Percentiles rank a stretch among this genome's conserved stretches.
Conservation (phyloP, 2,113 vertebrate species). For the Cyprinodon variegatus region DNA sequence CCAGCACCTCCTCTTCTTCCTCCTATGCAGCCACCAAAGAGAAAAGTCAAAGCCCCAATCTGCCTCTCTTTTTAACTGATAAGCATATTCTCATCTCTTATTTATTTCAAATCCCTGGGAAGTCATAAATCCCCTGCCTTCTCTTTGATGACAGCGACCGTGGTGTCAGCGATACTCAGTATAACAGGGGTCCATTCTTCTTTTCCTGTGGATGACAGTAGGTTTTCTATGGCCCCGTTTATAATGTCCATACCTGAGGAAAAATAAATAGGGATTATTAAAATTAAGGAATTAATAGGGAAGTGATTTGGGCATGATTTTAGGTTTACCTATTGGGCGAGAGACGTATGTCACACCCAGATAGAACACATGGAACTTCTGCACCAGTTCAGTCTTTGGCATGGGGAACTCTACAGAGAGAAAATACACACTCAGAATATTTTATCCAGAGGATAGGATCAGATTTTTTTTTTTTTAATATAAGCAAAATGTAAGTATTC, state of each 20-base stretch:
- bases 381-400: slow-evolving; percentile 97
- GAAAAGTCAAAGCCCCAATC: slow-evolving; percentile 8
- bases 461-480: slow-evolving; percentile 16
- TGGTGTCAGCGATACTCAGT: slow-evolving; percentile 95
- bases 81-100: slow-evolving; percentile 11
- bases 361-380: slow-evolving; percentile 96
- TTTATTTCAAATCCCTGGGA: not conserved
- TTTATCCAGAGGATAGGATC: slow-evolving; percentile 40
- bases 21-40: slow-evolving; percentile 66
- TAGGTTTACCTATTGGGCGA: slow-evolving; percentile 89
- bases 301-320: not conserved
- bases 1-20: slow-evolving; percentile 90
- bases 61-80: slow-evolving; percentile 4
- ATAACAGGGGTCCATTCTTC: slow-evolving; percentile 93
- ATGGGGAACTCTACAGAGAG: slow-evolving; percentile 92
- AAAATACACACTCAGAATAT: slow-evolving; percentile 6
- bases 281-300: too few relatives aligned
- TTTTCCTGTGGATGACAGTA: slow-evolving; percentile 85
- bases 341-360: slow-evolving; percentile 89
- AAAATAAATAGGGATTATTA: slow-evolving; percentile 15
- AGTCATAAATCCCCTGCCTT: slow-evolving; percentile 75
- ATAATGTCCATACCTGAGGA: slow-evolving; percentile 94
- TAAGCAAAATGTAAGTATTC: too few relatives aligned
- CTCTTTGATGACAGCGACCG: slow-evolving; percentile 92
- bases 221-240: slow-evolving; percentile 91